A percentile compares a stretch with the other conserved stretches of the same genome.
These are phyloP conservation scores for Rostratula benghalensis DNA, from an alignment of 2,113 vertebrate genomes.

Conservation along the genomic window DNA sequence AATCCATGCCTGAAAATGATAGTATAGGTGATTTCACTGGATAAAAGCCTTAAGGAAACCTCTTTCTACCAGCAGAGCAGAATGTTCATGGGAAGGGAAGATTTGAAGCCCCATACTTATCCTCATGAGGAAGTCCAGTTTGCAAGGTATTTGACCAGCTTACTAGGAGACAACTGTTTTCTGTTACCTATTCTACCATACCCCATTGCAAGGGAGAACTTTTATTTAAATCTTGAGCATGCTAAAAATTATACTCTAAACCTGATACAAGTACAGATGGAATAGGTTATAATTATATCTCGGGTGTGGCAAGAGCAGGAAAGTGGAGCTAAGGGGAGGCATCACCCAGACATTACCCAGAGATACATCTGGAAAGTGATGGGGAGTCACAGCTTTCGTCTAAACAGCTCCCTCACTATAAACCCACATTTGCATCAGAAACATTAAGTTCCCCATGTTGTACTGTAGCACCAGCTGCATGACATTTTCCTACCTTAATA, in stretches of 20 bases:
- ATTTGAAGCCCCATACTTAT: not conserved
- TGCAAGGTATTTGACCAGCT: conserved; percentile 28
- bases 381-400: not conserved
- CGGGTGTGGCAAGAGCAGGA: not conserved
- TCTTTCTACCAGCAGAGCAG: not conserved
- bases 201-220: not conserved
- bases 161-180: conserved; percentile 2
- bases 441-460: not conserved
- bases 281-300: not conserved
- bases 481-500: not conserved
- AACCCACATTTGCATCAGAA: not conserved
- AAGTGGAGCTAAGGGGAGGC: not conserved
- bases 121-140: not conserved
- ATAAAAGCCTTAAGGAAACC: not conserved
- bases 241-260: conserved; percentile 39
- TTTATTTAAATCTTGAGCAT: not conserved
- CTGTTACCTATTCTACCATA: not conserved
- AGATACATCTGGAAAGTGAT: not conserved
- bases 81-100: not conserved
- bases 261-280: not conserved
- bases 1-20: conserved; percentile 29
- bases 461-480: not conserved
- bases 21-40: not conserved
- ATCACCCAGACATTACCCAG: not conserved
- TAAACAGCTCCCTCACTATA: not conserved